Evolutionary conservation across 2,888 invertebrate species (phyloP), one percentile per base, ranked within the genome.

Genomic region (Lutraria lutraria): DNA sequence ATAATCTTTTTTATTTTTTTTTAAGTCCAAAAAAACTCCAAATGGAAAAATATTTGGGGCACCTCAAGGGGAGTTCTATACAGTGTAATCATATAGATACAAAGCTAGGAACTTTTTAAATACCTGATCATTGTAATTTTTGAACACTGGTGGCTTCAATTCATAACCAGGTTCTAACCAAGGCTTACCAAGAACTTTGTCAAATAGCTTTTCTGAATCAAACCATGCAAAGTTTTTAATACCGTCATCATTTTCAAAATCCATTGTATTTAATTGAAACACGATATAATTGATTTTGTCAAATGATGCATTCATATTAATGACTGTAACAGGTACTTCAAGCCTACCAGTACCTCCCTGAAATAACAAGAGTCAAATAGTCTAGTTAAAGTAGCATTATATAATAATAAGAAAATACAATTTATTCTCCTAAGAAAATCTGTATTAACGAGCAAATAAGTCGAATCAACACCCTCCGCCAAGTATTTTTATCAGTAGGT

Each of bases 231-330:
- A 97, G 97, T 99, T 99, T 96, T 98, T 98, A 0, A 97, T 96
- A 34, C 96, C 96, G 52, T 97, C 97, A 60, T 97, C 97, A 72
- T 86, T 92, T 21, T 94, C 96, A 0, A 97, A 97, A 92, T 97
- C 97, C 96, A 97, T 93, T 3, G 98, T 96, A 96, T 98, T 97
- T 21, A 99, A 97, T 97, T 99, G 98, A 88, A 98, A 97, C 29
- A 98, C 97, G 8, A 98, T 98, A 96, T 99, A 98, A 95, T 98
- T 98, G 95, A 98, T 98, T 72, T 97, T 97, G 93, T 97, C 97
- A 0, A 98, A 98, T 96, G 98, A 98, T 6, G 98, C 98, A 93
- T 98, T 98, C 92, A 99, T 97, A 95, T 98, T 98, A 96, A 99
- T 99, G 3, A 99, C 97, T 76, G 98, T 98, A 85, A 99, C 97